Conservation (phyloP, 2,113 vertebrate species). For the Myotis brandtii region DNA sequence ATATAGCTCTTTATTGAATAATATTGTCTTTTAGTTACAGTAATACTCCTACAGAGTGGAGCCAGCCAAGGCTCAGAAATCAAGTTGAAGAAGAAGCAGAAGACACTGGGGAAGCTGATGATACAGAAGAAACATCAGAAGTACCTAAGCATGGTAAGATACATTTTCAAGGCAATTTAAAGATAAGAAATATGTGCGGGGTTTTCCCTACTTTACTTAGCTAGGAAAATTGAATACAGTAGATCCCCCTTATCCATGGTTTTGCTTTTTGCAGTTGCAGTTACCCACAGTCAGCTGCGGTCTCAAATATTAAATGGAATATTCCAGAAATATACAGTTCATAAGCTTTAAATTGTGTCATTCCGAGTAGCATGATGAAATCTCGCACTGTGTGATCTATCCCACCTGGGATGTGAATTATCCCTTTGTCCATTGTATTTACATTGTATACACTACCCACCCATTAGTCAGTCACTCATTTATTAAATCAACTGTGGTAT, state of each 20-base stretch:
- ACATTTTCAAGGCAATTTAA: not conserved
- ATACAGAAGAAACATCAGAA: slow-evolving; percentile 83
- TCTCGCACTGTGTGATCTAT: not conserved
- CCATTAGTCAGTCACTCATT: not conserved
- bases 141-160: slow-evolving; percentile 84
- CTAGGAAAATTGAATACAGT: not conserved
- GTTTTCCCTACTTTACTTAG: not conserved
- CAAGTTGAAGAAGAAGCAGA: slow-evolving; percentile 81
- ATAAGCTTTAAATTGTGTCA: not conserved
- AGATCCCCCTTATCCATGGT: not conserved
- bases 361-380: not conserved
- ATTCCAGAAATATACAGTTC: not conserved
- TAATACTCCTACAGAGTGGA: slow-evolving; percentile 78
- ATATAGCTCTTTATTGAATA: slow-evolving; percentile 42
- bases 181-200: not conserved
- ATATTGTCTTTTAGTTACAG: slow-evolving; percentile 78
- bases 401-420: not conserved
- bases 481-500: not conserved
- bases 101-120: slow-evolving; percentile 82
- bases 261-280: not conserved
- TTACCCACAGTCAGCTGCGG: not conserved
- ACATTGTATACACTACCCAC: not conserved
- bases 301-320: not conserved
- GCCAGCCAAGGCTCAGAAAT: slow-evolving; percentile 47
- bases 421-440: not conserved